Conservation (phyloP, 2,113 vertebrate species). For the Poeciliopsis occidentalis region DNA sequence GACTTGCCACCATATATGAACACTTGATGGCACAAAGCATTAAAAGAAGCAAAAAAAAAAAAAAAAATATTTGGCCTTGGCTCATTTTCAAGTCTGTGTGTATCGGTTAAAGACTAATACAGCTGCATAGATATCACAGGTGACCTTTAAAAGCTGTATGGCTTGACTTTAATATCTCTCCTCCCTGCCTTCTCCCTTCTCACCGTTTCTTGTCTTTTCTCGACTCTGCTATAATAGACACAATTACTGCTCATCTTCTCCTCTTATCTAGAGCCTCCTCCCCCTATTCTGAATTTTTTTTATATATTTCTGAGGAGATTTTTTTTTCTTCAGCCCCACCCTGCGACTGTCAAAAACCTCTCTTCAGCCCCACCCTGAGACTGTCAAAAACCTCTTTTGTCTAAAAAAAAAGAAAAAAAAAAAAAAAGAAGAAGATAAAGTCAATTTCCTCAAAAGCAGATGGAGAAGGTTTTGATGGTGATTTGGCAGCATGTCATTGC, state of each 20-base stretch:
- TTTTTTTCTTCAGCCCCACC: no score
- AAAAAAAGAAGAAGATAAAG: conserved; percentile 35
- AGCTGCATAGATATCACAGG: conserved; percentile 50
- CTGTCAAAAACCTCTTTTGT: conserved; percentile 47
- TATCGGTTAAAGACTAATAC: conserved; percentile 19
- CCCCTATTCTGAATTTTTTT: conserved; percentile 31
- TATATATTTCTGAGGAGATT: conserved; percentile 36
- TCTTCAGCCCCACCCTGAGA: conserved; percentile 30
- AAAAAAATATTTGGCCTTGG: neutral
- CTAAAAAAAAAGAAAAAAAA: conserved; percentile 47
- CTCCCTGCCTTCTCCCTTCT: neutral
- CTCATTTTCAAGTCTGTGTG: conserved; percentile 9
- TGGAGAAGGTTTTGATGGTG: conserved; percentile 67
- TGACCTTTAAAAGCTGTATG: conserved; percentile 66
- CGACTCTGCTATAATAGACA: conserved; percentile 62
- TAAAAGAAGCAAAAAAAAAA: conserved; percentile 15
- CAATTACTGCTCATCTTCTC: conserved; percentile 75
- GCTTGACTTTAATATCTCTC: conserved; percentile 50
- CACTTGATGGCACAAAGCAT: conserved; percentile 1
- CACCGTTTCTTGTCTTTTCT: conserved; percentile 21
- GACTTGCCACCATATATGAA: neutral
- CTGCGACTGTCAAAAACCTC: no score
- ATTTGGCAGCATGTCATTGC: conserved; percentile 74
- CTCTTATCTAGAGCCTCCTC: conserved; percentile 56
- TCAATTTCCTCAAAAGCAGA: conserved; percentile 71